These are phyloP conservation scores for Sebastes diaconus DNA, from an alignment of 2,797 vertebrate species.

Conservation along the genomic window DNA sequence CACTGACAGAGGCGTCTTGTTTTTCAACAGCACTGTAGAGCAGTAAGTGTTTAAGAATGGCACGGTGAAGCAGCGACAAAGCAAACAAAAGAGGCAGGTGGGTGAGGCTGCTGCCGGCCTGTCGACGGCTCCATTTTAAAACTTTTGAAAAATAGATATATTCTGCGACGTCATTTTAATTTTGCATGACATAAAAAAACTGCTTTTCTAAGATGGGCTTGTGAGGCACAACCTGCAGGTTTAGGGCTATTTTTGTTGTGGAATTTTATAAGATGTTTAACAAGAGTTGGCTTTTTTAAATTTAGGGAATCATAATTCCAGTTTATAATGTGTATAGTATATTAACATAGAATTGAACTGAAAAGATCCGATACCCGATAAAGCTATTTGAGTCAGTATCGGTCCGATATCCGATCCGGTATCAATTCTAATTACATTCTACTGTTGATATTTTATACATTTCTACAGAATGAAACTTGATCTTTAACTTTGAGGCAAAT, in stretches of 20 bases:
- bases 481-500: background rate
- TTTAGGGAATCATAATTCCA: too few relatives aligned
- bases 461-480: background rate
- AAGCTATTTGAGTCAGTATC: too few relatives aligned
- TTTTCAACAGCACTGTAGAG: conserved; percentile 48
- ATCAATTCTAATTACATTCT: background rate
- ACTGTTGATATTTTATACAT: background rate
- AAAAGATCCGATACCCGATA: too few relatives aligned
- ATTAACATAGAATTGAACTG: too few relatives aligned
- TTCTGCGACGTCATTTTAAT: background rate
- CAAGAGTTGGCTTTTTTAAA: background rate
- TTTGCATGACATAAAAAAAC: background rate
- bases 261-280: background rate
- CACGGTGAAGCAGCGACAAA: conserved; percentile 42
- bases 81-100: conserved; percentile 60
- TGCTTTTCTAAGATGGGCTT: background rate
- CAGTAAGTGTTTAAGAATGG: conserved; percentile 46
- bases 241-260: background rate
- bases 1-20: conserved; percentile 37
- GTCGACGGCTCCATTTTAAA: background rate
- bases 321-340: too few relatives aligned
- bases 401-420: too few relatives aligned
- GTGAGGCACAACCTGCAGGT: background rate
- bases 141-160: background rate
- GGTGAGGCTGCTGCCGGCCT: conserved; percentile 38